Evolutionary conservation across 2,888 invertebrate genomes (phyloP).

Genomic region (Ormyrus rosae): DNA sequence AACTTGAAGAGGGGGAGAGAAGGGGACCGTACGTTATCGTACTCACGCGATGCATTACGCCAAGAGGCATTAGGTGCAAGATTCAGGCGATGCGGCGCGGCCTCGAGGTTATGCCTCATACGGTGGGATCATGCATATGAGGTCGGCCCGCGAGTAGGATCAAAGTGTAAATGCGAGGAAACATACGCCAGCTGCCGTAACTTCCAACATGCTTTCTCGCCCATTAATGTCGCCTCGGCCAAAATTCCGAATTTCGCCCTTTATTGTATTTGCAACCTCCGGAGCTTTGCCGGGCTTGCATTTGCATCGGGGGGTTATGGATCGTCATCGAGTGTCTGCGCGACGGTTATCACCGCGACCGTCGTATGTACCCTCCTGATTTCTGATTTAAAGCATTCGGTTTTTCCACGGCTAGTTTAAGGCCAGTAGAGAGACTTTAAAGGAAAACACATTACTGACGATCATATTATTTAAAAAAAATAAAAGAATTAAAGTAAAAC

Average conservation of each 20-base stretch:
- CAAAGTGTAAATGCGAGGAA: conserved; percentile 57
- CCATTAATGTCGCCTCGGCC: conserved; percentile 30
- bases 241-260: conserved; percentile 44
- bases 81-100: conserved; percentile 40
- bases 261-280: conserved; percentile 35
- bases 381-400: no score
- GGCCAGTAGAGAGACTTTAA: no score
- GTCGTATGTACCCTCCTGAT: no score
- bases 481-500: no score
- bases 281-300: conserved; percentile 8
- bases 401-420: no score
- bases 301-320: conserved; percentile 26
- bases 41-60: conserved; percentile 57
- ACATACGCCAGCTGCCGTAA: conserved; percentile 47
- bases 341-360: no score
- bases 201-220: conserved; percentile 47
- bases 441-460: no score
- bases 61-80: conserved; percentile 55
- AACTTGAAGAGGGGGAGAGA: not conserved
- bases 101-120: conserved; percentile 35
- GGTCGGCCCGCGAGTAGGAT: conserved; percentile 36
- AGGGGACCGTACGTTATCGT: conserved; percentile 46
- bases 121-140: conserved; percentile 41
- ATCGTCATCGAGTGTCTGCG: not conserved
- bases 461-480: no score